Percentiles rank a stretch among this genome's conserved stretches.
These are phyloP conservation scores for Halocynthia roretzi DNA, from an alignment of 23 tunicate species.

Conservation along the genomic window DNA sequence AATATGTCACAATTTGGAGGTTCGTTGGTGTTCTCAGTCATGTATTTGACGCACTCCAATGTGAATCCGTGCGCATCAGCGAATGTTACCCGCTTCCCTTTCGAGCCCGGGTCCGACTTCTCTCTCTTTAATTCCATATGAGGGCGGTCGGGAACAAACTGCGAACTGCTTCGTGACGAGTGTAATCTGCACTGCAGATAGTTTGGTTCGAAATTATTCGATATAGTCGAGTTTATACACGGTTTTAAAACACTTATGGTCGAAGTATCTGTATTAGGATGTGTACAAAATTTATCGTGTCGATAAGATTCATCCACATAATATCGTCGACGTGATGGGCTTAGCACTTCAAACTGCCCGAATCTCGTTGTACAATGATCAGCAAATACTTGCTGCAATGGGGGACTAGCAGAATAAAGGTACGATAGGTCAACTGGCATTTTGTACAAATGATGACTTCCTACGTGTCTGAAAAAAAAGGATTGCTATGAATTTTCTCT, in stretches of 20 bases:
- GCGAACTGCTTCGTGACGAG: not conserved
- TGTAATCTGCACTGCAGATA: not conserved
- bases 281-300: not conserved
- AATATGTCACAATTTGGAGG: conserved; percentile 51
- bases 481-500: too few relatives aligned
- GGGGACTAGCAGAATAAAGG: conserved; percentile 48
- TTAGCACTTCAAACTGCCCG: not conserved
- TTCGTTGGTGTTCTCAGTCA: conserved; percentile 60
- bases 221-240: not conserved
- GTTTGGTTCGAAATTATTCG: not conserved
- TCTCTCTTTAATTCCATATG: not conserved
- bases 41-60: conserved; percentile 55
- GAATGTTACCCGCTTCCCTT: conserved; percentile 70
- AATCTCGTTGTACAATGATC: not conserved
- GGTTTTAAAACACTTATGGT: conserved; percentile 11
- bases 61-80: conserved; percentile 73
- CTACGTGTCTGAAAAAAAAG: too few relatives aligned
- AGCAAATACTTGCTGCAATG: conserved; percentile 15
- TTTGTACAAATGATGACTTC: not conserved
- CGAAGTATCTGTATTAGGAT: not conserved
- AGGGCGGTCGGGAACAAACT: not conserved
- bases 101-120: not conserved
- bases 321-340: not conserved
- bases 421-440: conserved; percentile 55
- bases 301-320: not conserved